phyloP scores from a whole-genome alignment of 1,140 invertebrate species.

The Eueides isabella region DNA sequence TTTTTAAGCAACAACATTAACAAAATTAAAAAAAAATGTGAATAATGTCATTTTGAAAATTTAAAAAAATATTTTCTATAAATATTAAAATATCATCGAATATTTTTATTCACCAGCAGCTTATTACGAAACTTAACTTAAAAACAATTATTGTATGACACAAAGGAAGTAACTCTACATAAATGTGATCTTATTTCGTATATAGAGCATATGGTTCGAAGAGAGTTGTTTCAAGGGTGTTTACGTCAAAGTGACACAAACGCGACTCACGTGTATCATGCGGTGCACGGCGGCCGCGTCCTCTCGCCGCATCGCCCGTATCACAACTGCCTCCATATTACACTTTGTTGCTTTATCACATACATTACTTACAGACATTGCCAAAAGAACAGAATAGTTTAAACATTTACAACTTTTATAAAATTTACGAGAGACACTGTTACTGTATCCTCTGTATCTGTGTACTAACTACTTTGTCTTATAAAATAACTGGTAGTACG shows the following conservation, averaged over 20 bases:
- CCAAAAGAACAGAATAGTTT: neutral
- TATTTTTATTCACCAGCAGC: too few relatives aligned
- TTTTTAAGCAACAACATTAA: too few relatives aligned
- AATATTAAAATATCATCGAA: too few relatives aligned
- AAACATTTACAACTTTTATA: neutral
- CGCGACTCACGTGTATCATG: slow-evolving; percentile 54
- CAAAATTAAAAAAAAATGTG: too few relatives aligned
- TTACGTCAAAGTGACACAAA: neutral
- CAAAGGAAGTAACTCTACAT: too few relatives aligned
- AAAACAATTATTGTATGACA: too few relatives aligned
- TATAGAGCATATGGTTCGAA: too few relatives aligned
- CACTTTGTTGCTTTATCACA: neutral
- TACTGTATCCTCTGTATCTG: neutral
- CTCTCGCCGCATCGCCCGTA: slow-evolving; percentile 47
- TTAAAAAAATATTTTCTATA: neutral
- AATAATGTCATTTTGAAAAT: too few relatives aligned
- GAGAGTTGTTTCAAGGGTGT: neutral
- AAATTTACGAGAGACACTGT: neutral
- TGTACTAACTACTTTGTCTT: neutral
- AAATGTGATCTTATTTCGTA: too few relatives aligned
- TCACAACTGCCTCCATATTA: neutral
- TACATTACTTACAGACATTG: neutral
- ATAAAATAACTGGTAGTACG: neutral
- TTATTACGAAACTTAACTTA: too few relatives aligned
- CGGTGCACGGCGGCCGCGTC: slow-evolving; percentile 50